phyloP scores from a whole-genome alignment of 2,113 vertebrate species.

The Ictidomys tridecemlineatus region DNA sequence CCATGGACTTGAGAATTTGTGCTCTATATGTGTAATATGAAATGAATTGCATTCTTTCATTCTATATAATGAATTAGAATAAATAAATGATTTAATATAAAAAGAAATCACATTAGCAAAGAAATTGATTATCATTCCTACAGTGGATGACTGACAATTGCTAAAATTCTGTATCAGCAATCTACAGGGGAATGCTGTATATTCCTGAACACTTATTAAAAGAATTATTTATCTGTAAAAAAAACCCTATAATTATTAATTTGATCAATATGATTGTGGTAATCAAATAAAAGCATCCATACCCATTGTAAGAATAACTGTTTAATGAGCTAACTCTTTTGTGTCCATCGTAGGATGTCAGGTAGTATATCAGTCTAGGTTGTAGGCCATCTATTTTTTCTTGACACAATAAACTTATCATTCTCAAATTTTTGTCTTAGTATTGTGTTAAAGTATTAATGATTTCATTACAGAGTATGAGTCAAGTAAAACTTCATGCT shows the following conservation, averaged over 20 bases:
- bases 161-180: neutral
- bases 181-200: neutral
- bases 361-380: neutral
- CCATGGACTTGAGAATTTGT: too few relatives aligned
- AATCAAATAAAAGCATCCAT: conserved; percentile 11
- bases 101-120: conserved; percentile 15
- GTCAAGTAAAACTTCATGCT: neutral
- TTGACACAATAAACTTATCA: neutral
- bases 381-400: neutral
- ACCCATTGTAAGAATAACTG: neutral
- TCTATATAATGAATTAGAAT: too few relatives aligned
- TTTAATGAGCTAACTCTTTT: neutral
- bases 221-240: neutral
- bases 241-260: conserved; percentile 4
- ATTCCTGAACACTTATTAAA: neutral
- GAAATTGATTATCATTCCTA: neutral
- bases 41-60: too few relatives aligned
- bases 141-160: neutral
- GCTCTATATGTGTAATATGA: too few relatives aligned
- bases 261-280: conserved; percentile 5
- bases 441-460: conserved; percentile 13
- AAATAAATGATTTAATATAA: too few relatives aligned
- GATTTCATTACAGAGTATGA: neutral
- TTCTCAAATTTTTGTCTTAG: neutral
- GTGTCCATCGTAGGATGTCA: neutral